phyloP scores from a whole-genome alignment of 2,888 invertebrate species.

The Tuberolachnus salignus region DNA sequence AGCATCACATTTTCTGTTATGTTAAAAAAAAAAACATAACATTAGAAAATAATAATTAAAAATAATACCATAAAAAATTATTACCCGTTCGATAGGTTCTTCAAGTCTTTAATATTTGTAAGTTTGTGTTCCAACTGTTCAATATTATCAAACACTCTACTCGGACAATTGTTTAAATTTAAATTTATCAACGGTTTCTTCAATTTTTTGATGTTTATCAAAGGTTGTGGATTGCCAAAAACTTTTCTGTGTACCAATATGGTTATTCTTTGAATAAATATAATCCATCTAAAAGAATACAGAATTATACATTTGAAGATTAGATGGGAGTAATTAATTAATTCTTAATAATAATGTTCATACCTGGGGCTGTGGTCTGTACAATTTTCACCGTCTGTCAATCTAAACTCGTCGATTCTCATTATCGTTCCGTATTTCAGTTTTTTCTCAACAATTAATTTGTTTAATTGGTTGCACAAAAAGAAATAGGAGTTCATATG shows the following conservation, averaged over 20 bases:
- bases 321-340: neutral
- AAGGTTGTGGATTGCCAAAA: conserved; percentile 34
- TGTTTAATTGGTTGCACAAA: neutral
- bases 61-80: neutral
- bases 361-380: conserved; percentile 30
- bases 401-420: conserved; percentile 18
- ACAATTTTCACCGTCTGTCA: conserved; percentile 30
- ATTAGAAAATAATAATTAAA: neutral
- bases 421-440: conserved; percentile 33
- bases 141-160: conserved; percentile 23
- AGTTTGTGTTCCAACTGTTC: conserved; percentile 41
- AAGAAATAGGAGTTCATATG: conserved; percentile 53
- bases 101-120: conserved; percentile 26
- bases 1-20: neutral
- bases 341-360: neutral
- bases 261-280: conserved; percentile 7
- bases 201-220: conserved; percentile 38
- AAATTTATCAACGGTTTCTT: conserved; percentile 25
- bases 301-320: neutral
- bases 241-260: conserved; percentile 23
- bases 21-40: too few relatives aligned
- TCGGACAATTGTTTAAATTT: conserved; percentile 21
- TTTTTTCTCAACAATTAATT: conserved; percentile 6
- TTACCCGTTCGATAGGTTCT: conserved; percentile 11
- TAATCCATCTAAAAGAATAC: conserved; percentile 10